phyloP scores from a whole-genome alignment of 2,797 vertebrate species.

The Scolopax bukidnonensis region DNA sequence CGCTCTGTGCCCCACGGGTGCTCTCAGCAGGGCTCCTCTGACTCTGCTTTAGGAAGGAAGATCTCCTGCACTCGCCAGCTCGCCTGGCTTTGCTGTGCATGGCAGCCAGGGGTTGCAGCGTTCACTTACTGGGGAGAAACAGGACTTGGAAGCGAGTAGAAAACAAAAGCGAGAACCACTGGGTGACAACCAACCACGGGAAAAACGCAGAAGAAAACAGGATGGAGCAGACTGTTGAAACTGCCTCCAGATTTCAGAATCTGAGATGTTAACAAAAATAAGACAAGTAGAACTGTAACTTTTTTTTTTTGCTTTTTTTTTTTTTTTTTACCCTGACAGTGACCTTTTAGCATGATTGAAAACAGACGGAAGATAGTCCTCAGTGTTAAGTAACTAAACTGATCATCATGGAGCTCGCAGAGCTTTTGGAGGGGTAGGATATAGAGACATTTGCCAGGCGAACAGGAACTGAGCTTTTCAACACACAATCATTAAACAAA shows the following conservation, averaged over 20 bases:
- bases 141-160: background rate
- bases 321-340: background rate
- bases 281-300: background rate
- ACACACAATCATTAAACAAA: conserved; percentile 3
- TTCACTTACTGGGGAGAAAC: background rate
- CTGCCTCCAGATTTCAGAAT: conserved; percentile 4
- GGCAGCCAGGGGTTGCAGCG: background rate
- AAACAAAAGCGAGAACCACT: conserved; percentile 2
- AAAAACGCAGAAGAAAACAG: conserved; percentile 37
- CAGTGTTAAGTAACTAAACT: background rate
- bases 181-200: background rate
- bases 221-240: background rate
- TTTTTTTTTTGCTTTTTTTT: background rate
- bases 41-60: background rate
- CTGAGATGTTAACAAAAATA: background rate
- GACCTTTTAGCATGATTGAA: conserved; percentile 12
- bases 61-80: background rate
- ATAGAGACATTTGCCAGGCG: background rate
- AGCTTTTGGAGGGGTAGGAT: background rate
- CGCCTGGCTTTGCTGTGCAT: background rate
- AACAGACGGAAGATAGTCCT: background rate
- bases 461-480: background rate
- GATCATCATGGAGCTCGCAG: conserved; percentile 3
- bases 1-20: fast-evolving
- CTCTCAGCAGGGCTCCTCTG: background rate